Conservation (phyloP, 2,797 vertebrate species). For the Aphelocoma californica region DNA sequence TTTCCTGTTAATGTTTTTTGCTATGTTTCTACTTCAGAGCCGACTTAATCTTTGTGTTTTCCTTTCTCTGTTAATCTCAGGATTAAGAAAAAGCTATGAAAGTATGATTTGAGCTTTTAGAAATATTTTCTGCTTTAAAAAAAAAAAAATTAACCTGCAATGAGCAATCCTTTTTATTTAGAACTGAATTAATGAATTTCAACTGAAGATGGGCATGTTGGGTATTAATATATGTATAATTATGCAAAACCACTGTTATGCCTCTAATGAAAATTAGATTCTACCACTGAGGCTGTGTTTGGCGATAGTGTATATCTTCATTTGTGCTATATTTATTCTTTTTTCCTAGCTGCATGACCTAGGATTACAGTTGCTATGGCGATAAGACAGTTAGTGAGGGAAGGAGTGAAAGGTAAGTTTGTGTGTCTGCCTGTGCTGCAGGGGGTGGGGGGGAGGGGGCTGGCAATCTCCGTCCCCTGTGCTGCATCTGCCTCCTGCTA, state of each 20-base stretch:
- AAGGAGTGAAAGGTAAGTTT: conserved; percentile 57
- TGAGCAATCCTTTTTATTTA: conserved; percentile 67
- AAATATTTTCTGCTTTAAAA: conserved; percentile 7
- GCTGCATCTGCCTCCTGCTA: not conserved
- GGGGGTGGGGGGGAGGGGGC: too few species aligned
- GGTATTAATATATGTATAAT: conserved; percentile 66
- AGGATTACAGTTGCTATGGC: conserved; percentile 73
- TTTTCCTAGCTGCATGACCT: conserved; percentile 57
- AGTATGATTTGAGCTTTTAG: conserved; percentile 17
- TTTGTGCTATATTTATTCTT: conserved; percentile 24
- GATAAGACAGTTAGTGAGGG: conserved; percentile 55
- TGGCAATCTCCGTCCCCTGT: not conserved
- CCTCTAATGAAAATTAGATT: conserved; percentile 70
- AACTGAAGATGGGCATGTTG: conserved; percentile 54
- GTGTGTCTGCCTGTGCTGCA: not conserved
- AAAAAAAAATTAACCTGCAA: not conserved
- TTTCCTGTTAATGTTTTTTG: not conserved
- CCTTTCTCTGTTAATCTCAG: conserved; percentile 4
- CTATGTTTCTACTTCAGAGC: not conserved
- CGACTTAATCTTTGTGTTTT: not conserved
- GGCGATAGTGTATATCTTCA: conserved; percentile 38
- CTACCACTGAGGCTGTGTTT: conserved; percentile 39
- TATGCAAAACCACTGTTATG: conserved; percentile 68
- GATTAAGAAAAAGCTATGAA: conserved; percentile 44
- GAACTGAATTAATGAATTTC: conserved; percentile 70